phyloP scores from a whole-genome alignment of 2,888 invertebrate species.

The Antheraea yamamai region DNA sequence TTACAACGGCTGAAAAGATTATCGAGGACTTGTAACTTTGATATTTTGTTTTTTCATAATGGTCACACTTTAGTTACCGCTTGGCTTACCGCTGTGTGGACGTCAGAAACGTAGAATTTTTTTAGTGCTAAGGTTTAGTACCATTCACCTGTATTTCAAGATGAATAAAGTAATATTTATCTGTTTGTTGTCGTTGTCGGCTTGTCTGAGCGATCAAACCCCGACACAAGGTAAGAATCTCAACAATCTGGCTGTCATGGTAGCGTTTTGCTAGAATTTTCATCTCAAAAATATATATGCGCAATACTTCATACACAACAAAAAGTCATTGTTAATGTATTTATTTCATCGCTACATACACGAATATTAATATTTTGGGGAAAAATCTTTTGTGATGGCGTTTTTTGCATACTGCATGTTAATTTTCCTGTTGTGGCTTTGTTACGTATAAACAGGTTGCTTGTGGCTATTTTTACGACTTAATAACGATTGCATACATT shows the following conservation, averaged over 20 bases:
- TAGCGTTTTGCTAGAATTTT: conserved; percentile 2
- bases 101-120: background rate
- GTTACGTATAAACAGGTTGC: conserved; percentile 13
- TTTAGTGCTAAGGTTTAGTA: background rate
- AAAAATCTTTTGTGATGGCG: background rate
- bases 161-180: conserved; percentile 11
- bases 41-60: background rate
- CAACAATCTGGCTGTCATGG: conserved; percentile 6
- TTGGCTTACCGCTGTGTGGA: conserved; percentile 3
- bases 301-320: background rate
- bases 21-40: background rate
- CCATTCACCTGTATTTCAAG: background rate
- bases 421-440: conserved; percentile 8
- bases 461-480: conserved; percentile 9
- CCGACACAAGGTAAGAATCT: background rate
- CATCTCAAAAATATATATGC: background rate
- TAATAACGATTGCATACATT: conserved; percentile 7
- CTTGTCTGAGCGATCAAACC: background rate
- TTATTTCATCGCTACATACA: background rate
- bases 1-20: too few species aligned
- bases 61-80: conserved; percentile 9
- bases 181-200: conserved; percentile 10
- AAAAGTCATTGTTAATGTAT: background rate
- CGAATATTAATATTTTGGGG: background rate
- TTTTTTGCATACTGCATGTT: conserved; percentile 3